Base-by-base conservation (phyloP, 2,113 vertebrate species). In the Perca schrenkii region DNA sequence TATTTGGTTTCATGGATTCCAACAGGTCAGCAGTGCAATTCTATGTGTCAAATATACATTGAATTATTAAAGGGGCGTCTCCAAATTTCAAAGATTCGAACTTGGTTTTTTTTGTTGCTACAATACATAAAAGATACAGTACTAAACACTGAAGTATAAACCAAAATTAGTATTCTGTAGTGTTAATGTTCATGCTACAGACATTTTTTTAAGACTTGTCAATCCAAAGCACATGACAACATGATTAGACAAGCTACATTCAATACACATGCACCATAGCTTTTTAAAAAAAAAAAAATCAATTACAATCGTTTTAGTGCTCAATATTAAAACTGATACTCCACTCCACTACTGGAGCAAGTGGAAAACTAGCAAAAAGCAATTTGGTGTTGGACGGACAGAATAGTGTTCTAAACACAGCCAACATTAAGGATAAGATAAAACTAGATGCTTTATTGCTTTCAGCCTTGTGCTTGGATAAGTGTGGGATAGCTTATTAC, bases 261-360 rank as follows among this genome's bases (percentile, higher is more conserved):
- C 94, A 91, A 90, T 80, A 88, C 85, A 85, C 93, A 93, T 94
- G 93, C 93, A 92, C 90, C 91, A 91, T 86, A 87, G 82, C 53
- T 80, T 43, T 43, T 43, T n/a, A n/a, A 28, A 28, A 28, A 28
- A 28, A 28, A 28, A 28, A 28, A 70, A 79, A 83, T 84, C 79
- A 77, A 85, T 86, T 84, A 93, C 93, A 92, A 91, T 91, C 88
- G 72, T 87, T 58, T 77, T 61, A 80, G 43, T 83, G 50, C 64
- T 91, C 78, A 86, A 84, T 88, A 91, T 79, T 70, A 82, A 73
- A 82, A 80, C 77, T 76, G 70, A 74, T 80, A 78, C 50, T 25
- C 25, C 74, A 78, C 50, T 25, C 25, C 74, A 76, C 64, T 28
- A 88, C 60, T 22, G 49, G 83, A 85, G 79, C 77, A 76, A 78